Percentiles rank a stretch among this genome's conserved stretches.
phyloP scores from a whole-genome alignment of 2,888 invertebrate genomes.

The Zygogramma bicolorata region DNA sequence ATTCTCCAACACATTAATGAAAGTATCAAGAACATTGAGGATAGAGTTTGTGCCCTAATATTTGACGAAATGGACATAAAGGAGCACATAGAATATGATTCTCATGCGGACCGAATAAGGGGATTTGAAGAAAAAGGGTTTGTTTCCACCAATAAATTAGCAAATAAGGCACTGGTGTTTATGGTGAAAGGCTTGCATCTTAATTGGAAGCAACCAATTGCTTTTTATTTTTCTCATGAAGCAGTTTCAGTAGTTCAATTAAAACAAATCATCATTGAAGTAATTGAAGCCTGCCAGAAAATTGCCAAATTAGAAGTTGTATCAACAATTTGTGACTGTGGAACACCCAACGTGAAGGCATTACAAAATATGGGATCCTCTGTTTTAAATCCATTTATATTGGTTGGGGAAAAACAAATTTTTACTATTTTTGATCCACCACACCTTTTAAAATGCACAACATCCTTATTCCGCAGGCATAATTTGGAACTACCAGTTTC shows the following conservation, averaged over 20 bases:
- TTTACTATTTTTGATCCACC: constrained; percentile 34
- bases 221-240: constrained; percentile 41
- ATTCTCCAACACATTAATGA: constrained; percentile 35
- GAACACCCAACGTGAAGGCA: constrained; percentile 26
- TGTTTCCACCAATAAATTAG: constrained; percentile 19
- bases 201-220: constrained; percentile 47
- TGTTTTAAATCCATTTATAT: constrained; percentile 17
- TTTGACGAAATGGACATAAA: constrained; percentile 23
- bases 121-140: constrained; percentile 35
- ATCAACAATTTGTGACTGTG: constrained; percentile 21
- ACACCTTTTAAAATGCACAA: constrained; percentile 4
- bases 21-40: constrained; percentile 21
- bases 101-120: constrained; percentile 25
- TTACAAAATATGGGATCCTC: constrained; percentile 22
- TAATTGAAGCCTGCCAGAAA: constrained; percentile 14
- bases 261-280: neutral
- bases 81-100: constrained; percentile 35
- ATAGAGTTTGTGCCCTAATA: constrained; percentile 18
- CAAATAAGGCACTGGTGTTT: constrained; percentile 43
- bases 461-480: neutral
- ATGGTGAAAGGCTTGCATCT: constrained; percentile 31
- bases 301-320: constrained; percentile 8
- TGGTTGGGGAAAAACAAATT: constrained; percentile 21
- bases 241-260: constrained; percentile 3
- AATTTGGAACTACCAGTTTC: constrained; percentile 8